A percentile compares a stretch with the other conserved stretches of the same genome.
Conservation (phyloP, 2,888 invertebrate species). For the Nomada ferruginata region DNA sequence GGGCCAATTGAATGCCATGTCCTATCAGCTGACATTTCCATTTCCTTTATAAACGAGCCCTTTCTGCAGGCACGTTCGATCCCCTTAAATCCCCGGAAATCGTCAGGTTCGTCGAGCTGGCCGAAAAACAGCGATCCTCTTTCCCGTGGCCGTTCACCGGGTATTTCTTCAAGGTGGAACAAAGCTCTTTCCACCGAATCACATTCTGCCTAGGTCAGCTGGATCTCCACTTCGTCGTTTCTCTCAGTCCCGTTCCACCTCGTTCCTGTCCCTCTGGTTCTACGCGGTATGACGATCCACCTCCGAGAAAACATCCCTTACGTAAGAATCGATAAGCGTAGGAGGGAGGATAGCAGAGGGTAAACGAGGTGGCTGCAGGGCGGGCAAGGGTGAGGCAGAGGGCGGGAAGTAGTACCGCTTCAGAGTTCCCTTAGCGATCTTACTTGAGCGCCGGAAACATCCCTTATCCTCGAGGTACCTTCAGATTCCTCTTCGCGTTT, state of each 20-base stretch:
- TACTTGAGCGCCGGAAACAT: slow-evolving; percentile 73
- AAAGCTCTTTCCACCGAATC: slow-evolving; percentile 46
- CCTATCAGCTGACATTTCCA: slow-evolving; percentile 39
- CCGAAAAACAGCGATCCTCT: slow-evolving; percentile 58
- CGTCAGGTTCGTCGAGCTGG: slow-evolving; percentile 35
- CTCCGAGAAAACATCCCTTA: slow-evolving; percentile 72
- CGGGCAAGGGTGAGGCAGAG: slow-evolving; percentile 19
- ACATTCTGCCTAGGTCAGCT: slow-evolving; percentile 72
- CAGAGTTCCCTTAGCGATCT: slow-evolving; percentile 71
- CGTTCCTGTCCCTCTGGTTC: slow-evolving; percentile 23
- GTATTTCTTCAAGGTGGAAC: slow-evolving; percentile 47
- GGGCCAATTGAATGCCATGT: slow-evolving; percentile 32
- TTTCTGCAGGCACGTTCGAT: slow-evolving; percentile 28
- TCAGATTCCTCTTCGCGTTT: slow-evolving; percentile 68
- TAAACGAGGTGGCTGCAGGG: slow-evolving; percentile 51
- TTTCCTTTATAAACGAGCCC: slow-evolving; percentile 39
- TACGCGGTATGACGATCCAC: slow-evolving; percentile 44
- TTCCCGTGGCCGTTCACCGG: slow-evolving; percentile 19
- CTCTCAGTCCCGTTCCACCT: slow-evolving; percentile 8
- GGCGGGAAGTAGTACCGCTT: slow-evolving; percentile 55
- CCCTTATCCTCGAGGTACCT: slow-evolving; percentile 71
- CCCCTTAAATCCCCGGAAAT: slow-evolving; percentile 53
- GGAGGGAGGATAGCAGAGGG: slow-evolving; percentile 57
- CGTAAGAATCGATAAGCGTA: slow-evolving; percentile 73
- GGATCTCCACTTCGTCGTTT: slow-evolving; percentile 36